phyloP scores from a whole-genome alignment of 2,797 vertebrate species.

The Syngnathus rostellatus region DNA sequence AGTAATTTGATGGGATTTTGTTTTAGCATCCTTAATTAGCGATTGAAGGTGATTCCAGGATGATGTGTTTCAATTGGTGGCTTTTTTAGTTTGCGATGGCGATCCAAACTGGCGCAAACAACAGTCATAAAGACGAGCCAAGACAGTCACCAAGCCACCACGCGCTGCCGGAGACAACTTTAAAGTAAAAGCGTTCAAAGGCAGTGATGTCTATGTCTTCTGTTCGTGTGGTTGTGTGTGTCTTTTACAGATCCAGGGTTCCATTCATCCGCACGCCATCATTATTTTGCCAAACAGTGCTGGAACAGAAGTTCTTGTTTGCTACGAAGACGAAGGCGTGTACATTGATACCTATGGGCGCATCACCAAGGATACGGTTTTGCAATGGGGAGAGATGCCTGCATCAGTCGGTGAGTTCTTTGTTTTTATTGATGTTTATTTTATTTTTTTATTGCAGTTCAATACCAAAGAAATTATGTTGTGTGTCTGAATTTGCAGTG shows the following conservation, averaged over 20 bases:
- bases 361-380: slow-evolving; percentile 87
- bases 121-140: too few species aligned
- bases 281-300: slow-evolving; percentile 87
- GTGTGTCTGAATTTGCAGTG: not conserved
- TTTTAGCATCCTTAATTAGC: too few species aligned
- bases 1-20: too few species aligned
- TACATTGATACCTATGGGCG: slow-evolving; percentile 88
- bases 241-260: slow-evolving; percentile 74
- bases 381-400: slow-evolving; percentile 93
- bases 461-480: not conserved
- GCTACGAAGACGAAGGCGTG: slow-evolving; percentile 88
- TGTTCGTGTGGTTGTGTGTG: slow-evolving; percentile 17
- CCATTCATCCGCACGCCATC: slow-evolving; percentile 84
- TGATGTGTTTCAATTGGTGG: too few species aligned
- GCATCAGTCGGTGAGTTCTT: slow-evolving; percentile 78
- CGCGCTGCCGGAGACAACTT: too few species aligned
- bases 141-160: too few species aligned
- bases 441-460: not conserved
- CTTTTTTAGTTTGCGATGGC: too few species aligned
- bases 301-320: slow-evolving; percentile 85
- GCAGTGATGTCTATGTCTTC: too few species aligned
- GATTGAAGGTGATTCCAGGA: too few species aligned
- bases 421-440: not conserved
- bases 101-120: too few species aligned
- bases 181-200: too few species aligned